These are phyloP conservation scores for Drosophila fulvimacula DNA, from an alignment of 2,888 invertebrate genomes.

Conservation along the genomic window DNA sequence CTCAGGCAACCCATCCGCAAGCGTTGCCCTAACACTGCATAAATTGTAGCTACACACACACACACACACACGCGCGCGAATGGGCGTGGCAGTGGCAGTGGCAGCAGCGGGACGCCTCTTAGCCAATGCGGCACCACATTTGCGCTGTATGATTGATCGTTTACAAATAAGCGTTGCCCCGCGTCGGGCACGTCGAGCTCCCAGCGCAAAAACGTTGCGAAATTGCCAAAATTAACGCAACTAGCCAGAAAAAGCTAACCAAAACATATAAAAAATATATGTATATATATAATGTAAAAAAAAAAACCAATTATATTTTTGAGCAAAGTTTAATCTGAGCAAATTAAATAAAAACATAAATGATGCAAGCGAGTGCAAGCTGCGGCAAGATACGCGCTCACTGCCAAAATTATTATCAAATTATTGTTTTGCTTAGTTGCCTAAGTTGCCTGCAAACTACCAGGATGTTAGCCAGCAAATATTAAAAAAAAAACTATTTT, in stretches of 20 bases:
- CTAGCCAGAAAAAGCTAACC: not conserved
- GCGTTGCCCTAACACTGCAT: conserved; percentile 52
- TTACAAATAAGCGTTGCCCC: conserved; percentile 64
- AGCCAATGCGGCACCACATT: conserved; percentile 53
- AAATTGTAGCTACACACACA: conserved; percentile 56
- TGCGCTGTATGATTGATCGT: conserved; percentile 74
- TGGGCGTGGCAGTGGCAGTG: conserved; percentile 36
- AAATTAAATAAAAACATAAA: not conserved
- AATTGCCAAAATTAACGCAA: conserved; percentile 11
- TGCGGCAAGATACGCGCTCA: not conserved
- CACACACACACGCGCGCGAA: conserved; percentile 11
- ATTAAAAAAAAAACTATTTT: too few species aligned
- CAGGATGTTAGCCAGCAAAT: too few species aligned
- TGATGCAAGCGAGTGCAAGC: not conserved
- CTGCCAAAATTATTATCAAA: too few species aligned
- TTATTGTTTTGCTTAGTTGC: too few species aligned
- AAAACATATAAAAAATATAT: not conserved
- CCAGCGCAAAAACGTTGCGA: conserved; percentile 7
- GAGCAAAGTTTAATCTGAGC: not conserved
- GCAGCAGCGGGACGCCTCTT: conserved; percentile 22
- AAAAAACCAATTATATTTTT: conserved; percentile 14
- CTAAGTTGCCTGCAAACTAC: too few species aligned
- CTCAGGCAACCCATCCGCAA: not conserved
- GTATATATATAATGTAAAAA: not conserved
- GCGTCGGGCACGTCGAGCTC: conserved; percentile 33